phyloP scores from a whole-genome alignment of 1,140 invertebrate species.

The Papilio xuthus region DNA sequence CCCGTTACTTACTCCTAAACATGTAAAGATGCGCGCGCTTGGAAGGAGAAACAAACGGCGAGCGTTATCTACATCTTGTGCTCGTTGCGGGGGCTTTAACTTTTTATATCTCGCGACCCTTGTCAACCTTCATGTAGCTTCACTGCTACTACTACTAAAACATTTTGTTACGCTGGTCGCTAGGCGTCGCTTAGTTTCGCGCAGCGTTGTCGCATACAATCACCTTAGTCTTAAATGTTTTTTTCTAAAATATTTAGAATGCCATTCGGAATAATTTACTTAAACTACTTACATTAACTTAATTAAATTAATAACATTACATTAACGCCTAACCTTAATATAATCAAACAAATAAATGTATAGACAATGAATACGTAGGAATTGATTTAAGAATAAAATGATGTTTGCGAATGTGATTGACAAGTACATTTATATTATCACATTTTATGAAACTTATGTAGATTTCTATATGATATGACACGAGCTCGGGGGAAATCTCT shows the following conservation, averaged over 20 bases:
- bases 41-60: background rate
- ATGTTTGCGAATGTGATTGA: background rate
- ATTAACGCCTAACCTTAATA: too few relatives aligned
- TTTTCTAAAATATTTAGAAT: too few relatives aligned
- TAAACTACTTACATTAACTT: too few relatives aligned
- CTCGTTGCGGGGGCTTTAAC: background rate
- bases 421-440: background rate
- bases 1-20: too few relatives aligned
- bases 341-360: background rate
- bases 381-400: background rate
- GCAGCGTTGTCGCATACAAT: too few relatives aligned
- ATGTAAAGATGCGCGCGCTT: background rate
- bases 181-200: background rate
- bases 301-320: too few relatives aligned
- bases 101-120: slow-evolving; percentile 11
- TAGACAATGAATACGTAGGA: background rate
- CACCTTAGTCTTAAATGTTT: too few relatives aligned
- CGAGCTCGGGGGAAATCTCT: slow-evolving; percentile 4
- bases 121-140: background rate
- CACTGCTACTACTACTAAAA: background rate
- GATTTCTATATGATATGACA: background rate
- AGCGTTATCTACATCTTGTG: background rate
- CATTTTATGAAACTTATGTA: background rate
- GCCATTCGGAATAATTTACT: too few relatives aligned
- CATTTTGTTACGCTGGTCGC: background rate